Conservation (phyloP, 2,888 invertebrate genomes). For the Drosophila meridionalis region DNA sequence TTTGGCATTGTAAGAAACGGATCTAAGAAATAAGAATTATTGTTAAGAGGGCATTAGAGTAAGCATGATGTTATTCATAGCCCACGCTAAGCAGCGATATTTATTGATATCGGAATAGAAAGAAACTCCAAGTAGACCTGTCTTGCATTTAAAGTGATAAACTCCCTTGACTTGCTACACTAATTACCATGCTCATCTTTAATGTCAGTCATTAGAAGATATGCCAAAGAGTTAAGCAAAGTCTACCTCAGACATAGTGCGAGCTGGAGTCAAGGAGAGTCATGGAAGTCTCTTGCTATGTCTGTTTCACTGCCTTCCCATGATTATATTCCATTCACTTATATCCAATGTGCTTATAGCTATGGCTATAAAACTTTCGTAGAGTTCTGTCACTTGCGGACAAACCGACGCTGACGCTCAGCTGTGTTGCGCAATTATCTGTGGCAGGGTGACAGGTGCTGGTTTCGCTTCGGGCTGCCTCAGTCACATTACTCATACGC, state of each 20-base stretch:
- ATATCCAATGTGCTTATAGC: background rate
- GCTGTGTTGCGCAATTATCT: conserved; percentile 42
- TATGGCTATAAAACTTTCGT: conserved; percentile 6
- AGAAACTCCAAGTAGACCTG: background rate
- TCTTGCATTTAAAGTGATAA: background rate
- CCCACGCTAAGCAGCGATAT: background rate
- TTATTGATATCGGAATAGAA: background rate
- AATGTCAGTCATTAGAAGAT: background rate
- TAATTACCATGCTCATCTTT: background rate
- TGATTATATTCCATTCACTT: background rate
- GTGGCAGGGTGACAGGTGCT: conserved; percentile 51
- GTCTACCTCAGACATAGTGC: background rate
- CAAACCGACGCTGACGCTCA: background rate
- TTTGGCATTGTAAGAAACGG: background rate
- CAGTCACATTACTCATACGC: conserved; percentile 68
- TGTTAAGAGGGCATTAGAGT: background rate
- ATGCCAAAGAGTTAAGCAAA: no score
- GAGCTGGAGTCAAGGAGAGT: background rate
- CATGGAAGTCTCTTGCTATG: background rate
- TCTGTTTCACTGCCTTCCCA: background rate
- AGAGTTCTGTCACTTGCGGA: conserved; percentile 28
- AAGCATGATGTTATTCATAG: background rate
- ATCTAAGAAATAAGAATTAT: background rate
- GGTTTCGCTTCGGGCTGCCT: conserved; percentile 15
- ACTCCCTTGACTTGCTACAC: background rate